Base-by-base conservation (phyloP, 1,140 invertebrate species). In the Caenorhabditis remanei region DNA sequence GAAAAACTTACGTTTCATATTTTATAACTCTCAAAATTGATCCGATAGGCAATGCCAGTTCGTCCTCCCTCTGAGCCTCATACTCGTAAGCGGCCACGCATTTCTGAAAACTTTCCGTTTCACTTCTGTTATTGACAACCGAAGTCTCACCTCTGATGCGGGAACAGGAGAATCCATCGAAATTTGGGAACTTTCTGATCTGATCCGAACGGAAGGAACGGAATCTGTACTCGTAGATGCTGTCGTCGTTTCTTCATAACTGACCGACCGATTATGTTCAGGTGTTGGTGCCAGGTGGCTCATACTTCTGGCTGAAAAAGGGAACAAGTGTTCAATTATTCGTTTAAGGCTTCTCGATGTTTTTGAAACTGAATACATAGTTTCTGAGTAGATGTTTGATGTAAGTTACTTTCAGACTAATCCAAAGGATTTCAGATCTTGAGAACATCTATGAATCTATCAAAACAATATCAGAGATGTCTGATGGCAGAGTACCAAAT, bases 181-280 rank as follows among this genome's bases (percentile, higher is more conserved):
- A 21, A 79, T 40, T 19, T 79, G 71, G 21, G 71, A 79, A 50
- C 71, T 79, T 50, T 79, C 71, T 3, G 71, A 79, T 79, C 71
- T 50, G 2, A 79, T 79, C n/a, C 71, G 43, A 32, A 79, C 71
- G 6, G 11, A 40, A 50, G 71, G 71, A 19, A 32, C 71, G 19
- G 71, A 79, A 79, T 79, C 71, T 48, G 71, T 79, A n/a, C 71
- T 79, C n/a, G 71, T 79, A 13, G 71, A 79, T 32, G 71, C 71
- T 50, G 71, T 79, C n/a, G 71, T 79, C 46, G 46, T 79, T 13
- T 79, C 71, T 46, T 79, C 71, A 11, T 79, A 79, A n/a, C 71
- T 79, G 13, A 79, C 71, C 7, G 71, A 79, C 53, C 71, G 71
- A 11, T 79, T 46, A n/a, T 79, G 71, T 50, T 79, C 71, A 3